Evolutionary conservation across 2,888 invertebrate genomes (phyloP).

Genomic region (Tenthredo notha): DNA sequence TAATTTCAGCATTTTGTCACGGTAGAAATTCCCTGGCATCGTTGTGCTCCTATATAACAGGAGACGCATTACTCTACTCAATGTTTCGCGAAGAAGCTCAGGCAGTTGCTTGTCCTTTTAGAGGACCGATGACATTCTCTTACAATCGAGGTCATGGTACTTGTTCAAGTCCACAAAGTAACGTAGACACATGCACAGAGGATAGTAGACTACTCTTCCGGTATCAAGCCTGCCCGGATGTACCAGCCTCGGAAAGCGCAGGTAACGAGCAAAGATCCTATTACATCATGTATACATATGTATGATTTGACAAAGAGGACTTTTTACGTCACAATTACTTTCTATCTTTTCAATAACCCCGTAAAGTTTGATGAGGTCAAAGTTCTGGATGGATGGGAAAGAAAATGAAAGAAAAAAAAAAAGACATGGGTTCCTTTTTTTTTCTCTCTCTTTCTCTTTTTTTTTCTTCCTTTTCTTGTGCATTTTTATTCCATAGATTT

Average conservation of each 20-base stretch:
- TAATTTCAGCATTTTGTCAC: conserved; percentile 87
- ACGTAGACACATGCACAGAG: conserved; percentile 96
- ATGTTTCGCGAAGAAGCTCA: conserved; percentile 94
- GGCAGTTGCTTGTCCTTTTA: conserved; percentile 93
- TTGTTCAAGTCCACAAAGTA: conserved; percentile 93
- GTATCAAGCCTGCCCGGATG: conserved; percentile 96
- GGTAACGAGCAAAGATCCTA: conserved; percentile 80
- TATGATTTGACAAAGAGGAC: conserved; percentile 1
- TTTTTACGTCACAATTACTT: not conserved
- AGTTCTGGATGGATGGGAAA: not conserved
- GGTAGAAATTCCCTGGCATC: conserved; percentile 87
- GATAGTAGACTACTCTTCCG: conserved; percentile 93
- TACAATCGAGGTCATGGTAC: conserved; percentile 95
- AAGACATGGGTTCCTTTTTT: not conserved
- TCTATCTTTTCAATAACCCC: no score
- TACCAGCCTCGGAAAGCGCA: conserved; percentile 93
- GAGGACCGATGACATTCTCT: conserved; percentile 94
- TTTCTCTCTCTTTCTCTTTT: not conserved
- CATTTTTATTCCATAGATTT: conserved; percentile 4
- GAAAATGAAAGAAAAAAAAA: not conserved
- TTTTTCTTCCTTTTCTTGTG: not conserved
- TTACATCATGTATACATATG: not conserved
- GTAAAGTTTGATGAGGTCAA: not conserved
- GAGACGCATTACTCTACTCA: conserved; percentile 93
- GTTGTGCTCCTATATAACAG: conserved; percentile 92